Percentiles rank a stretch among this genome's conserved stretches.
Evolutionary conservation across 2,113 vertebrate genomes (phyloP).

Genomic region (Parus major): DNA sequence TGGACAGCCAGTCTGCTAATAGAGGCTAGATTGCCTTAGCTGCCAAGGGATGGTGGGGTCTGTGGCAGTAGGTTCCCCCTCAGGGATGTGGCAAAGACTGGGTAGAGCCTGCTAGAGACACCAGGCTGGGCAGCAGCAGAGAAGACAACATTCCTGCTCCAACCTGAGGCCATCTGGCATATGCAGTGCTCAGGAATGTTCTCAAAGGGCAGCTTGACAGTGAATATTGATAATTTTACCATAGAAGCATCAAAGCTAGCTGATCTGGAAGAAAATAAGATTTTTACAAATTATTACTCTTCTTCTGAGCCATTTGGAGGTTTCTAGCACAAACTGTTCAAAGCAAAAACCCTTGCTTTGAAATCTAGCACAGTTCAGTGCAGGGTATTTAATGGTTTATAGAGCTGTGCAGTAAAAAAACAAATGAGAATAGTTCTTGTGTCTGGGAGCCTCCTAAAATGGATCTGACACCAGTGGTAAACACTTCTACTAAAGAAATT

Average conservation of each 20-base stretch:
- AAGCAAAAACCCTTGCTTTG: not conserved
- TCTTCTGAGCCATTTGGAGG: not conserved
- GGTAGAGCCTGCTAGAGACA: not conserved
- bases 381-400: not conserved
- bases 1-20: rapidly evolving
- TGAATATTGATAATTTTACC: not conserved
- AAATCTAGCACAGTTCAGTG: not conserved
- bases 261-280: not conserved
- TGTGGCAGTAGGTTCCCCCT: not conserved
- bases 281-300: not conserved
- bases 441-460: not conserved
- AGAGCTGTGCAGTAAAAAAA: not conserved
- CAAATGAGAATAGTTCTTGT: not conserved
- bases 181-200: not conserved
- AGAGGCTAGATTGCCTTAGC: not conserved
- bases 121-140: not conserved
- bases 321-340: not conserved
- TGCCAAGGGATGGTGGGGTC: not conserved
- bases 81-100: not conserved
- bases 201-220: not conserved
- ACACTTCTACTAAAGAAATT: not conserved
- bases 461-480: not conserved
- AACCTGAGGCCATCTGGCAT: not conserved
- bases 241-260: not conserved
- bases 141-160: not conserved